Percentiles rank a stretch among this genome's conserved stretches.
Evolutionary conservation across 2,113 vertebrate species (phyloP).

Genomic region (Nycticryphes semicollaris): DNA sequence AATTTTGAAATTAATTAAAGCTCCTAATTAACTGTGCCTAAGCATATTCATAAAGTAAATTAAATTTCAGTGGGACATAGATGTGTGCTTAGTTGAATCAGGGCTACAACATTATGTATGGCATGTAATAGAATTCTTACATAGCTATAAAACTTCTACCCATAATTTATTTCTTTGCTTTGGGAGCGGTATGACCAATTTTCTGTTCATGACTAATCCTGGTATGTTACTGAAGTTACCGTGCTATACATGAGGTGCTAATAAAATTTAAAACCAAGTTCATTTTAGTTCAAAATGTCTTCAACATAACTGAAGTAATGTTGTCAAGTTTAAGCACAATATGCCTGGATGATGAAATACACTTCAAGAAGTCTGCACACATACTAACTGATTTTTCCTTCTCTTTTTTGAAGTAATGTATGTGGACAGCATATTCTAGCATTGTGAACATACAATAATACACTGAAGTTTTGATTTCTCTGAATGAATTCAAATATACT

Average conservation of each 20-base stretch:
- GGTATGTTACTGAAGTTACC: neutral
- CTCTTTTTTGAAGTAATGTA: neutral
- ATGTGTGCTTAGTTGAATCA: neutral
- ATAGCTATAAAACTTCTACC: neutral
- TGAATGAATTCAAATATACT: neutral
- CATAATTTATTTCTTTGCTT: constrained; percentile 21
- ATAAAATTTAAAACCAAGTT: neutral
- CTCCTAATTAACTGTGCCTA: neutral
- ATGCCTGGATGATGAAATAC: neutral
- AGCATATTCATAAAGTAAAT: neutral
- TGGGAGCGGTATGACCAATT: neutral
- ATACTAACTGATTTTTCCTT: neutral
- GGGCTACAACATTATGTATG: neutral
- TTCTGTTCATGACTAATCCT: neutral
- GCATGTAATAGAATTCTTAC: neutral
- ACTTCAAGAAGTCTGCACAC: neutral
- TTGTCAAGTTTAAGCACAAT: neutral
- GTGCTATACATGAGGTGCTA: neutral
- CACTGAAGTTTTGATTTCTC: neutral
- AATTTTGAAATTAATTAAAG: neutral
- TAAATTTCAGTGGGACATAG: neutral
- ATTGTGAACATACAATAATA: neutral
- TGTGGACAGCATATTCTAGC: neutral
- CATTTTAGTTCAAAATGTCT: constrained; percentile 6
- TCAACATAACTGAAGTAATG: neutral